Evolutionary conservation across 2,113 vertebrate genomes (phyloP).

Genomic region (Cryptomyrus ogoouensis): DNA sequence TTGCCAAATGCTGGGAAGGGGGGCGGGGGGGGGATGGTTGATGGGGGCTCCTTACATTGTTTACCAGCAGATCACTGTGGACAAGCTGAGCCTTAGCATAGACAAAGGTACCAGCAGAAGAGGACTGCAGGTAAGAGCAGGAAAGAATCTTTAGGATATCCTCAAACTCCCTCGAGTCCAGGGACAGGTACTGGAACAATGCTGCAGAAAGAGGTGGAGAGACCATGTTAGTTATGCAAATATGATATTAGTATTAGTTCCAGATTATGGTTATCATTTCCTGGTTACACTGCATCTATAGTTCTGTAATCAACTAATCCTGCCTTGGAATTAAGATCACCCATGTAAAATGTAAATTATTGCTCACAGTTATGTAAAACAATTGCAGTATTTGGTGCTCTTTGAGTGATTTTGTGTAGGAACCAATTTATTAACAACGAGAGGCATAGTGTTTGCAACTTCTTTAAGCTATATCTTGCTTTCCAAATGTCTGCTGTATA

Average conservation of each 20-base stretch:
- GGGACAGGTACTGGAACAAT: constrained; percentile 70
- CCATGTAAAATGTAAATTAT: not conserved
- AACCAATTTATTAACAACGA: not conserved
- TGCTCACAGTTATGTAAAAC: not conserved
- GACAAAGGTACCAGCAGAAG: constrained; percentile 67
- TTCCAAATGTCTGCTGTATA: not conserved
- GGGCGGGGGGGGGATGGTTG: too few relatives aligned
- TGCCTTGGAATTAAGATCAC: not conserved
- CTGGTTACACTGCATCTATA: not conserved
- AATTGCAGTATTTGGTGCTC: not conserved
- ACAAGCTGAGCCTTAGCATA: constrained; percentile 78
- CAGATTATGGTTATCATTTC: not conserved
- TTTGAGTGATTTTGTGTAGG: not conserved
- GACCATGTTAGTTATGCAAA: not conserved
- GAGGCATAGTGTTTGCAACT: not conserved
- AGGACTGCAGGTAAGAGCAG: constrained; percentile 72
- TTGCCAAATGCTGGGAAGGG: not conserved
- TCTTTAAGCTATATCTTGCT: not conserved
- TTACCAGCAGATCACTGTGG: constrained; percentile 83
- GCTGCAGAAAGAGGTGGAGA: constrained; percentile 51
- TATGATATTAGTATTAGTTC: not conserved
- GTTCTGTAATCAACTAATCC: not conserved
- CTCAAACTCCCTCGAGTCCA: constrained; percentile 80
- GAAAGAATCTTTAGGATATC: constrained; percentile 79
- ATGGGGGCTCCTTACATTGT: constrained; percentile 67